These are phyloP conservation scores for Atta colombica DNA, from an alignment of 1,140 invertebrate species.

Conservation along the genomic window DNA sequence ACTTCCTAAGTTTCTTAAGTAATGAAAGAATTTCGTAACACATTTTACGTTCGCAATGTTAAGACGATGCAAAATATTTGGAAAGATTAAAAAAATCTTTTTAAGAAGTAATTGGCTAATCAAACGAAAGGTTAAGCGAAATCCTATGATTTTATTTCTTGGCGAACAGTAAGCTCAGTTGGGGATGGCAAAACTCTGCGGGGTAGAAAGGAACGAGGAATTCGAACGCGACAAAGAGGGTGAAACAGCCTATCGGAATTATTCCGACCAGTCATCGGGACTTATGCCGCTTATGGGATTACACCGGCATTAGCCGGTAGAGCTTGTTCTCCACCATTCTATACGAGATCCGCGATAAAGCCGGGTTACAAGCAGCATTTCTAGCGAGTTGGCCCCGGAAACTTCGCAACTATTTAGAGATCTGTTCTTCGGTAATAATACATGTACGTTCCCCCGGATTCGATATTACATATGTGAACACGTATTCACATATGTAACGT, in stretches of 20 bases:
- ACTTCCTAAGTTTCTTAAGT: background rate
- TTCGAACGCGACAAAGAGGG: constrained; percentile 57
- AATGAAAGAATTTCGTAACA: background rate
- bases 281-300: constrained; percentile 85
- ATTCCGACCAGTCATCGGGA: constrained; percentile 82
- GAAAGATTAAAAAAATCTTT: background rate
- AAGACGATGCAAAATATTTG: background rate
- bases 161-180: constrained; percentile 18
- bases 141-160: constrained; percentile 13
- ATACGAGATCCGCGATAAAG: constrained; percentile 70
- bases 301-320: constrained; percentile 80
- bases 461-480: background rate
- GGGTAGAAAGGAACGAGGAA: constrained; percentile 33
- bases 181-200: constrained; percentile 25
- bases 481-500: background rate
- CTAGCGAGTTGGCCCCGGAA: constrained; percentile 30
- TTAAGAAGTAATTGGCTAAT: background rate
- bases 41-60: background rate
- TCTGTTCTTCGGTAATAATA: constrained; percentile 30
- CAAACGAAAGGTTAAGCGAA: background rate
- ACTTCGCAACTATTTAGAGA: constrained; percentile 59
- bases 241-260: constrained; percentile 81
- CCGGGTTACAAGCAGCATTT: constrained; percentile 58
- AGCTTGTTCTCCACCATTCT: constrained; percentile 81
- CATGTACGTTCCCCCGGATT: background rate